Conservation (phyloP, 2,797 vertebrate species). For the Paedocypris micromegethes region DNA sequence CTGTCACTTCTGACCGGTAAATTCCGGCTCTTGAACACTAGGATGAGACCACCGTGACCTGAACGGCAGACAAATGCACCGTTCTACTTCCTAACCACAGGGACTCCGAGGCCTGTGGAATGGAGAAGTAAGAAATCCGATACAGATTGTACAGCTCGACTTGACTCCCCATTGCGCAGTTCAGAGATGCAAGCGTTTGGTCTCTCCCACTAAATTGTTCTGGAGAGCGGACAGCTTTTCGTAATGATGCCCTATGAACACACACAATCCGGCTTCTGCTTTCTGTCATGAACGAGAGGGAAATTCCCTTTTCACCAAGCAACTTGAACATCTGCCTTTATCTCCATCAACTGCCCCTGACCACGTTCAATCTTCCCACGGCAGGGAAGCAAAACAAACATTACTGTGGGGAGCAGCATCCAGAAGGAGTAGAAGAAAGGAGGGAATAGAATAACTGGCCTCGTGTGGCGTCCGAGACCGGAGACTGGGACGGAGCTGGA, state of each 20-base stretch:
- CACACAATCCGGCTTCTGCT: background rate
- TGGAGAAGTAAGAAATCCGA: constrained; percentile 77
- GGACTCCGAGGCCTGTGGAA: constrained; percentile 65
- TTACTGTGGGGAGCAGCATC: constrained; percentile 36
- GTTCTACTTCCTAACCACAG: constrained; percentile 69
- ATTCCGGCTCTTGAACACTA: constrained; percentile 46
- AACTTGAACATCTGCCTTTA: constrained; percentile 44
- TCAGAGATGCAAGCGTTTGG: constrained; percentile 70
- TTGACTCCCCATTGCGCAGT: constrained; percentile 65
- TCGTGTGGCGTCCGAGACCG: constrained; percentile 38
- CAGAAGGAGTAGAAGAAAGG: constrained; percentile 33
- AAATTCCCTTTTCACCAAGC: constrained; percentile 23
- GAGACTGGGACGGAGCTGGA: constrained; percentile 34
- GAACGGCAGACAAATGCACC: constrained; percentile 61
- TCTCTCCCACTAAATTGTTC: constrained; percentile 68
- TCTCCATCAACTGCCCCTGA: constrained; percentile 41
- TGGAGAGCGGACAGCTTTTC: constrained; percentile 54
- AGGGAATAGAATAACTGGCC: constrained; percentile 49
- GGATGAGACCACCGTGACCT: constrained; percentile 56
- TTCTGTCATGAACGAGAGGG: too few species aligned
- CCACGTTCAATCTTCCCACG: constrained; percentile 33
- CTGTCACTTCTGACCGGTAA: constrained; percentile 27
- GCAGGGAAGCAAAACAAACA: constrained; percentile 44
- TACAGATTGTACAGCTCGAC: constrained; percentile 75
- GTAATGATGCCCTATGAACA: constrained; percentile 61